Evolutionary conservation across 2,797 vertebrate genomes (phyloP).

Genomic region (Semaprochilodus insignis): DNA sequence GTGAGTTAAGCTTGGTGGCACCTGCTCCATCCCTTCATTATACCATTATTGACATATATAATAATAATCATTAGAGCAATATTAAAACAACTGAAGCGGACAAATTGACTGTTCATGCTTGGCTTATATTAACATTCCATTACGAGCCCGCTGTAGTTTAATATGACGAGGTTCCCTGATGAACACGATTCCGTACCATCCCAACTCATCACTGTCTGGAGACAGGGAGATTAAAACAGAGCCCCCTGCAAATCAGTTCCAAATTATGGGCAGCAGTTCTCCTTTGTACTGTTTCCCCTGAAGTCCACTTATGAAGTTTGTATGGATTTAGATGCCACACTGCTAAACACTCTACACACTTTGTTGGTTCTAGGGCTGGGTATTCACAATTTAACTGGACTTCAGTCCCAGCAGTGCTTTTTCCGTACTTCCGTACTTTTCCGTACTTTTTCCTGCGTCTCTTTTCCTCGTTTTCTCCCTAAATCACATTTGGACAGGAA

Average conservation of each 20-base stretch:
- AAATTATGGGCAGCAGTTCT: neutral
- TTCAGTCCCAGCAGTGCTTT: too few species aligned
- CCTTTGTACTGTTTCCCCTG: too few species aligned
- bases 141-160: neutral
- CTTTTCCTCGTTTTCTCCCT: too few species aligned
- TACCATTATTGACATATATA: neutral
- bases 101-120: constrained; percentile 12
- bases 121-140: neutral
- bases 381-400: too few species aligned
- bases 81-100: neutral
- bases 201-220: neutral
- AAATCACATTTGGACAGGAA: too few species aligned
- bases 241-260: neutral
- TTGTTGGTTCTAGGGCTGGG: too few species aligned
- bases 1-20: neutral
- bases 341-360: too few species aligned
- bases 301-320: too few species aligned
- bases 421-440: too few species aligned
- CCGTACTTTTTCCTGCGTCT: too few species aligned
- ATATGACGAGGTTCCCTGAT: neutral
- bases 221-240: neutral
- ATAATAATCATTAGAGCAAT: neutral
- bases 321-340: too few species aligned
- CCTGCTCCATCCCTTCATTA: neutral
- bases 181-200: neutral